phyloP scores from a whole-genome alignment of 2,888 invertebrate genomes.

The Plebejus melissa region DNA sequence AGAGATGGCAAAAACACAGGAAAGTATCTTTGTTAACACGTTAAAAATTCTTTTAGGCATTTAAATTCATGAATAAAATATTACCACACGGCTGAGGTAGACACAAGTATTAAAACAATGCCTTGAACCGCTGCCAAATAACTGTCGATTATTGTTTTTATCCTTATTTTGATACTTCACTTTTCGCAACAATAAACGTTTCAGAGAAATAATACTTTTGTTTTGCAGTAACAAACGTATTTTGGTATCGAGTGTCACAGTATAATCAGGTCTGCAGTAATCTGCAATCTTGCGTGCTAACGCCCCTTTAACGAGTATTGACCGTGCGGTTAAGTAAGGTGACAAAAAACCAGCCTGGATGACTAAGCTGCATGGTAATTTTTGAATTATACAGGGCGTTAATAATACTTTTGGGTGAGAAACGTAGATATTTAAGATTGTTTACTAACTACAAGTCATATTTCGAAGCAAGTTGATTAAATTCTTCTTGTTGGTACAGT shows the following conservation, averaged over 20 bases:
- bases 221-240: background rate
- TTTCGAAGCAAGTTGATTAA: no score
- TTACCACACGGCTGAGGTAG: background rate
- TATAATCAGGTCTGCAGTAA: background rate
- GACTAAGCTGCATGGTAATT: constrained; percentile 1
- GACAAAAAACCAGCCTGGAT: constrained; percentile 2
- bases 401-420: background rate
- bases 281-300: constrained; percentile 5
- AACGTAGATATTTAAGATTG: background rate
- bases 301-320: constrained; percentile 9
- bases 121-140: constrained; percentile 7
- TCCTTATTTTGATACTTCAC: background rate
- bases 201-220: background rate
- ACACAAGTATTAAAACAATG: background rate
- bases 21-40: background rate
- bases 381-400: background rate
- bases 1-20: background rate
- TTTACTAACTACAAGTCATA: background rate
- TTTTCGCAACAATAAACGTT: background rate
- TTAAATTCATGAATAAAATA: background rate
- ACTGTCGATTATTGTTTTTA: background rate
- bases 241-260: background rate
- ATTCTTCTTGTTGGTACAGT: no score
- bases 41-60: background rate
- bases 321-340: constrained; percentile 9